phyloP scores from a whole-genome alignment of 2,888 invertebrate species.

The Polydrusus tereticollis region DNA sequence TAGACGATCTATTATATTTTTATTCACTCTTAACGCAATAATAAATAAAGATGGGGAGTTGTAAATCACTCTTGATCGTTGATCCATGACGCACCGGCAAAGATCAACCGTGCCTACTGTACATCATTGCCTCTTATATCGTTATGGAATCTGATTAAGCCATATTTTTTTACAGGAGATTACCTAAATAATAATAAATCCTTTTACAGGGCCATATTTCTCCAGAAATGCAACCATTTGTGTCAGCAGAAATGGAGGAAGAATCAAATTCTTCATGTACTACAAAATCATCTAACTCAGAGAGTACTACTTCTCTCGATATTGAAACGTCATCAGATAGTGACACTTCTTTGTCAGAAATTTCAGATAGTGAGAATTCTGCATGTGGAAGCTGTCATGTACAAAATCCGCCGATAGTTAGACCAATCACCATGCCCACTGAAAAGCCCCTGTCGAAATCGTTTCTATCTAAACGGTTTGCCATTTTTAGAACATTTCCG shows the following conservation, averaged over 20 bases:
- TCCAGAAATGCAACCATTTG: background rate
- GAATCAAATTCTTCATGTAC: background rate
- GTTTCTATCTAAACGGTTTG: constrained; percentile 54
- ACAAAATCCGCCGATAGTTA: constrained; percentile 19
- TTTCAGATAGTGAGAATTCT: constrained; percentile 1
- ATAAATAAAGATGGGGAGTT: too few species aligned
- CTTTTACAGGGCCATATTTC: too few species aligned
- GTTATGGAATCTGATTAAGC: too few species aligned
- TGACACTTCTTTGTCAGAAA: background rate
- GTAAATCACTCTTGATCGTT: too few species aligned
- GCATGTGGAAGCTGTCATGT: constrained; percentile 36
- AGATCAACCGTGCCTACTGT: too few species aligned
- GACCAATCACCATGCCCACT: constrained; percentile 22
- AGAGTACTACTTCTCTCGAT: background rate
- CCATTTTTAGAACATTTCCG: constrained; percentile 59
- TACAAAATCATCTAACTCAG: background rate
- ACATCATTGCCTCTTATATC: too few species aligned
- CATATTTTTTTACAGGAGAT: too few species aligned
- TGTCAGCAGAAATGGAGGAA: too few species aligned
- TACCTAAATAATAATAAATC: too few species aligned
- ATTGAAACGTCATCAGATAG: background rate
- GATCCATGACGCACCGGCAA: too few species aligned
- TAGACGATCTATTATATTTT: too few species aligned
- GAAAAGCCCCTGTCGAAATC: constrained; percentile 17
- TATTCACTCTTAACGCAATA: too few species aligned